Evolutionary conservation across 2,113 vertebrate genomes (phyloP).

Genomic region (Oryzias woworae): DNA sequence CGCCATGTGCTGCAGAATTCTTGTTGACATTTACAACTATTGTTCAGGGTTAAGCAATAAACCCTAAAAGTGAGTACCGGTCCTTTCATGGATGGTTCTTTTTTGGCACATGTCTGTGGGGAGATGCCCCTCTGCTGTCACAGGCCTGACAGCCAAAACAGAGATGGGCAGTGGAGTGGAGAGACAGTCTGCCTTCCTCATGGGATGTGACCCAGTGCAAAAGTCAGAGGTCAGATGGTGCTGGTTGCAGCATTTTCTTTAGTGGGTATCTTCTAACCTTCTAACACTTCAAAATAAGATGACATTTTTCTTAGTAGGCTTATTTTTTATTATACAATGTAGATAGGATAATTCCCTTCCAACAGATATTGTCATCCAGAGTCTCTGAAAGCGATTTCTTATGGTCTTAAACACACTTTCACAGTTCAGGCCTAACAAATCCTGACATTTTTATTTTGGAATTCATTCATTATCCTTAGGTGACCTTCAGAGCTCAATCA

Average conservation of each 20-base stretch:
- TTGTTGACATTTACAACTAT: background rate
- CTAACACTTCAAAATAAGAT: too few relatives aligned
- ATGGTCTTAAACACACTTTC: too few relatives aligned
- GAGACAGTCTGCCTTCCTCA: constrained; percentile 19
- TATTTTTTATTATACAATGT: too few relatives aligned
- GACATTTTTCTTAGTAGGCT: too few relatives aligned
- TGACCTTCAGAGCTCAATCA: too few relatives aligned
- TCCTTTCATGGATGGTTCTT: constrained; percentile 1
- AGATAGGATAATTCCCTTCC: too few relatives aligned
- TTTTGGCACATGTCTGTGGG: constrained; percentile 31
- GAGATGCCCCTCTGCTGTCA: constrained; percentile 17
- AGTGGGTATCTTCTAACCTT: too few relatives aligned
- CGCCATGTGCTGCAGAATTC: constrained; percentile 7
- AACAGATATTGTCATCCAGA: too few relatives aligned
- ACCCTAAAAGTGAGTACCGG: background rate
- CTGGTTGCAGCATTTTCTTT: constrained; percentile 11
- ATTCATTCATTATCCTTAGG: too few relatives aligned
- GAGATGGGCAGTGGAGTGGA: constrained; percentile 38
- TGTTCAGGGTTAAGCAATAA: constrained; percentile 1
- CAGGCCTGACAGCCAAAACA: constrained; percentile 38
- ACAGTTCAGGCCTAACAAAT: too few relatives aligned
- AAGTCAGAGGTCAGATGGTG: constrained; percentile 24
- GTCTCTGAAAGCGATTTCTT: too few relatives aligned
- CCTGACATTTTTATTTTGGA: too few relatives aligned
- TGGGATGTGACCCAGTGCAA: constrained; percentile 45